Evolutionary conservation across 2,797 vertebrate genomes (phyloP).

Genomic region (Acestrorhynchus altus): DNA sequence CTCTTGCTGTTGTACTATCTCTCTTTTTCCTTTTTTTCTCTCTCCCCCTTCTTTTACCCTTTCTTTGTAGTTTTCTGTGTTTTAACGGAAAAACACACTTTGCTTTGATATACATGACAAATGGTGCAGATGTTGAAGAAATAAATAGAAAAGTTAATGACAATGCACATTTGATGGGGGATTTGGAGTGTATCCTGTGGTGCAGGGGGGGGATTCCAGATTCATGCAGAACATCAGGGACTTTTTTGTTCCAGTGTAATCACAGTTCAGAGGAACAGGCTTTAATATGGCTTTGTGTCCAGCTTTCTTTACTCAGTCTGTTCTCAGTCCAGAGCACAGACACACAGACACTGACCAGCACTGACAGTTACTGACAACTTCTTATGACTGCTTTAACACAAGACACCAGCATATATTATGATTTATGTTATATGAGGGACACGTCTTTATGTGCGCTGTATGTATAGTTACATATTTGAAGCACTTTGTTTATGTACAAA

Average conservation of each 20-base stretch:
- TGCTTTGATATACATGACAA: constrained; percentile 50
- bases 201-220: neutral
- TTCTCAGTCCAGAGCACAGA: neutral
- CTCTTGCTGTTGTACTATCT: neutral
- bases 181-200: constrained; percentile 30
- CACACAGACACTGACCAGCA: no score
- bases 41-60: neutral
- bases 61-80: neutral
- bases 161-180: constrained; percentile 37
- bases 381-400: no score
- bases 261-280: constrained; percentile 1
- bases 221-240: constrained; percentile 22
- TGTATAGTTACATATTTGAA: no score
- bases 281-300: constrained; percentile 12
- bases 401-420: no score
- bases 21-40: constrained; percentile 3
- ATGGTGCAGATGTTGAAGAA: constrained; percentile 56
- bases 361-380: no score
- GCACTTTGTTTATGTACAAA: no score
- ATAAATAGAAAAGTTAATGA: constrained; percentile 57
- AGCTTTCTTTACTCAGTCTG: neutral
- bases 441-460: no score
- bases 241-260: constrained; percentile 18
- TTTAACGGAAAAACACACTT: constrained; percentile 37
- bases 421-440: no score